phyloP scores from a whole-genome alignment of 2,888 invertebrate species.

The Helobdella robusta region DNA sequence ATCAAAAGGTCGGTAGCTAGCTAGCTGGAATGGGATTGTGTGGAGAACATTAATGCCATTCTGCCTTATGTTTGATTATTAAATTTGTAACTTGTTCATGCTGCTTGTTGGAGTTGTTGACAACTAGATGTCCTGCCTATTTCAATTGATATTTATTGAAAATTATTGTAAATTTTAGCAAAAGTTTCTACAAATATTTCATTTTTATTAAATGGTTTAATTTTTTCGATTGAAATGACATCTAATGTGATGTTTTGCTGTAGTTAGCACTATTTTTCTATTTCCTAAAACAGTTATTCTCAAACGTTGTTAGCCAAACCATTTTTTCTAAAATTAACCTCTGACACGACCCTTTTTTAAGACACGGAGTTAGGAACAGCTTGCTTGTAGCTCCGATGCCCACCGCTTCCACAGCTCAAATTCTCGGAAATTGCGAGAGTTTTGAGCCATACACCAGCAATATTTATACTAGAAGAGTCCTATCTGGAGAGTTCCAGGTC shows the following conservation, averaged over 20 bases:
- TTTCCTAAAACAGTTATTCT: background rate
- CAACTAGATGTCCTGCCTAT: background rate
- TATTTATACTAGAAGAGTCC: conserved; percentile 81
- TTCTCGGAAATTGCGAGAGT: conserved; percentile 95
- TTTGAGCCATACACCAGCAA: conserved; percentile 97
- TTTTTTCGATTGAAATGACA: too few species aligned
- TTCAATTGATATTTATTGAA: background rate
- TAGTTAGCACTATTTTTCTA: background rate
- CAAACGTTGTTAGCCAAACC: background rate
- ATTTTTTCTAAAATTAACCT: background rate
- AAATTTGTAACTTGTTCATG: too few species aligned
- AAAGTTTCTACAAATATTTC: background rate
- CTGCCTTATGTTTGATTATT: too few species aligned
- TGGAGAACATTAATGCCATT: too few species aligned
- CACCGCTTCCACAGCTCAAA: conserved; percentile 96
- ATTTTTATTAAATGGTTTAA: background rate
- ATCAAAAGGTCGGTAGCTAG: conserved; percentile 68
- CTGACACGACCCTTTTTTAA: conserved; percentile 33
- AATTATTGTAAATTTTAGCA: background rate
- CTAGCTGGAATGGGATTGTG: too few species aligned
- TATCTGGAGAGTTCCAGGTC: conserved; percentile 80
- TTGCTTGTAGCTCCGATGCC: conserved; percentile 93
- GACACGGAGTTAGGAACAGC: conserved; percentile 82
- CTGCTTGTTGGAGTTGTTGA: too few species aligned
- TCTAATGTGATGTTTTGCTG: background rate